These are phyloP conservation scores for Athene noctua DNA, from an alignment of 2,113 vertebrate genomes.

Conservation along the genomic window DNA sequence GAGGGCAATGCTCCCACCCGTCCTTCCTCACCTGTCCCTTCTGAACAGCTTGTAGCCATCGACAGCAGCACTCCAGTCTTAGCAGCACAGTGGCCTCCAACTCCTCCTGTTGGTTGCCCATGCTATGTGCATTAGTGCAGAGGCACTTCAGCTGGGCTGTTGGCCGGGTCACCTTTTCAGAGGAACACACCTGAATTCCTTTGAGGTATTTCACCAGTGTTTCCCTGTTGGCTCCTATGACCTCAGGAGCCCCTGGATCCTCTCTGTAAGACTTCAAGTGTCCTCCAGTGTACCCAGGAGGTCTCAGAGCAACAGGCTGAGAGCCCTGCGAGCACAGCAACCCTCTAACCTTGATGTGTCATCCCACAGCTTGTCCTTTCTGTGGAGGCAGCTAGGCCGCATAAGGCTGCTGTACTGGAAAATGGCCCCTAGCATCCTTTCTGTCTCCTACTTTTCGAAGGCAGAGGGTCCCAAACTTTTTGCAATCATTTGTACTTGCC, in stretches of 20 bases:
- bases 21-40: neutral
- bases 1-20: neutral
- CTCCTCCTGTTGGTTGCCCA: neutral
- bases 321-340: neutral
- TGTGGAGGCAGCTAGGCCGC: neutral
- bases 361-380: neutral
- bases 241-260: neutral
- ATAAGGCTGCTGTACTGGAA: neutral
- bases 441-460: neutral
- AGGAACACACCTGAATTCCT: neutral
- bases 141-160: neutral
- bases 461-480: neutral
- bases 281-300: neutral
- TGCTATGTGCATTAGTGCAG: neutral
- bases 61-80: neutral
- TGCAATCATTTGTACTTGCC: neutral
- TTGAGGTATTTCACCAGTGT: neutral
- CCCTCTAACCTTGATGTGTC: accelerated
- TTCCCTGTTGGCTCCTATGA: neutral
- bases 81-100: neutral
- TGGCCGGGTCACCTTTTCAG: neutral
- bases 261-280: neutral
- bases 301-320: neutral
- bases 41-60: neutral
- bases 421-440: neutral